phyloP scores from a whole-genome alignment of 2,113 vertebrate genomes.

The Picathartes gymnocephalus region DNA sequence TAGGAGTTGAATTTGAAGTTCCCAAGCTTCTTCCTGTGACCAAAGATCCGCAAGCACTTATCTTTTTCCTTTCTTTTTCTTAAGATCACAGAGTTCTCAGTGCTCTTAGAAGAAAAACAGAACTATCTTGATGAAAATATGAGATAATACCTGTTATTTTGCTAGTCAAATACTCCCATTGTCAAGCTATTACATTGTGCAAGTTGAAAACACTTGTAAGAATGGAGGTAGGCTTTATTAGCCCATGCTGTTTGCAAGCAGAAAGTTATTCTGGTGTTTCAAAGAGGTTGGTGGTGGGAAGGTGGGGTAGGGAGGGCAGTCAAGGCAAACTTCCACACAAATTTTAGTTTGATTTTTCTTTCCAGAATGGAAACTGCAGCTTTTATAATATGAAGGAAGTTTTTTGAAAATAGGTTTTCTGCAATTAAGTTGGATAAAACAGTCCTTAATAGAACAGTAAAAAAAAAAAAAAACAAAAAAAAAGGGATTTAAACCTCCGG shows the following conservation, averaged over 20 bases:
- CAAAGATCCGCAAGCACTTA: background rate
- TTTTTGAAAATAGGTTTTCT: background rate
- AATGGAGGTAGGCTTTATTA: background rate
- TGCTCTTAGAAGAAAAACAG: background rate
- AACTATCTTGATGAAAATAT: background rate
- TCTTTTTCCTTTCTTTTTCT: background rate
- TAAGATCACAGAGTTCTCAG: background rate
- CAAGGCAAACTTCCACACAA: background rate
- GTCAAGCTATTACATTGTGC: background rate
- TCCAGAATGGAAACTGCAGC: background rate
- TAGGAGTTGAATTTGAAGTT: background rate
- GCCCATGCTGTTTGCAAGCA: background rate
- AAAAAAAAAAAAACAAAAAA: background rate
- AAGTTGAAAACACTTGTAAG: background rate
- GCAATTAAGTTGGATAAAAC: background rate
- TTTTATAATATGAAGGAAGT: background rate
- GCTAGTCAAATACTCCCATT: background rate
- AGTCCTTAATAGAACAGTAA: background rate
- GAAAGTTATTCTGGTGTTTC: background rate
- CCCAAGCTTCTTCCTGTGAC: background rate
- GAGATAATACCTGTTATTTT: background rate
- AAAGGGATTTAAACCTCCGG: background rate
- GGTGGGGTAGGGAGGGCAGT: background rate
- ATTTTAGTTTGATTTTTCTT: background rate
- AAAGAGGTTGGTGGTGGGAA: background rate